Conservation (phyloP, 2,888 invertebrate genomes). For the Trisateles emortualis region DNA sequence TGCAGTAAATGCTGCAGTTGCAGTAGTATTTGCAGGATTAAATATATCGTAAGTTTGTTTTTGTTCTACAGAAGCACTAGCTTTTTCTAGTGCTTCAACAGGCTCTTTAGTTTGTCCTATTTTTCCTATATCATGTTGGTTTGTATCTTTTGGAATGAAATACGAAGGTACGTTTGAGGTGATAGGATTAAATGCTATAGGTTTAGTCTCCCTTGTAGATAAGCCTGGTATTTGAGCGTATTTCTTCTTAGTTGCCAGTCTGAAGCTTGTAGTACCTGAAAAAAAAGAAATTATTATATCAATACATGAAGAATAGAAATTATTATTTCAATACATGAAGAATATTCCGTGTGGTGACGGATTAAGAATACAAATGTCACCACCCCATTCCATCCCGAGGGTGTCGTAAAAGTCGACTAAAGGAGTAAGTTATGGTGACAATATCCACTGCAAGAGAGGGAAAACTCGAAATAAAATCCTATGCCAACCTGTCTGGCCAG, state of each 20-base stretch:
- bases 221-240: slow-evolving; percentile 94
- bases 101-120: slow-evolving; percentile 5
- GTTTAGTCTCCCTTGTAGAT: slow-evolving; percentile 73
- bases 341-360: no score
- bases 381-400: no score
- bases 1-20: not conserved
- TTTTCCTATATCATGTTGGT: slow-evolving; percentile 1
- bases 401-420: no score
- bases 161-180: slow-evolving; percentile 41
- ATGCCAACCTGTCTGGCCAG: no score
- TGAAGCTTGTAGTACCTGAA: slow-evolving; percentile 87
- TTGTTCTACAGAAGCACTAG: slow-evolving; percentile 14
- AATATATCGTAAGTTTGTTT: slow-evolving; percentile 43
- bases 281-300: slow-evolving; percentile 50
- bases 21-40: slow-evolving; percentile 13
- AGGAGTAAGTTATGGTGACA: no score
- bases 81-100: slow-evolving; percentile 15
- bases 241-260: slow-evolving; percentile 90
- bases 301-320: no score
- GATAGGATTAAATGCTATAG: slow-evolving; percentile 37
- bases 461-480: no score
- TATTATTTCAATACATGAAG: no score
- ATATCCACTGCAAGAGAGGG: no score
- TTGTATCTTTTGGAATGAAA: slow-evolving; percentile 41
- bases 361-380: no score